These are phyloP conservation scores for Argyresthia goedartella DNA, from an alignment of 2,888 invertebrate genomes.

Conservation along the genomic window DNA sequence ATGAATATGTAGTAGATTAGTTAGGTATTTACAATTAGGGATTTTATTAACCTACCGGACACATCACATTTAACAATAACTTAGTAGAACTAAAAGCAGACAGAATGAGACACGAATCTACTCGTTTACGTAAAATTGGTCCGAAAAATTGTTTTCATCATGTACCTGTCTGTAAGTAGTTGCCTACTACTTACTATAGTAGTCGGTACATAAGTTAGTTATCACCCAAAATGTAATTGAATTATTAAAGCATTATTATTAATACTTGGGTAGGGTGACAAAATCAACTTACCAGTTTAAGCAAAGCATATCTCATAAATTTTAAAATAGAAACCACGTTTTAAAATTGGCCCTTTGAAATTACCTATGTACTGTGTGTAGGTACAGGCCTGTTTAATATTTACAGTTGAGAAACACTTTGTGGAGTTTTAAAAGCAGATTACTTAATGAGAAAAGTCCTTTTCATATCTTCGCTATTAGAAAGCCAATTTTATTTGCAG, in stretches of 20 bases:
- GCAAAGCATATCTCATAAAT: no score
- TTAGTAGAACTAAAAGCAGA: slow-evolving; percentile 16
- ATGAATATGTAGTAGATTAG: background rate
- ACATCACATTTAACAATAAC: slow-evolving; percentile 30
- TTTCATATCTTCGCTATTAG: no score
- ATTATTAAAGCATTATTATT: no score
- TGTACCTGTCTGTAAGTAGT: slow-evolving; percentile 6
- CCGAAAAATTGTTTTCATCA: slow-evolving; percentile 39
- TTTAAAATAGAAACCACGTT: no score
- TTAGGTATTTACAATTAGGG: background rate
- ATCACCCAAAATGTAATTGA: background rate
- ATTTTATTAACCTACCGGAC: slow-evolving; percentile 16
- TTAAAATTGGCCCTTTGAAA: no score
- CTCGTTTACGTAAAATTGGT: slow-evolving; percentile 64
- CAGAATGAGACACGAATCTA: slow-evolving; percentile 25
- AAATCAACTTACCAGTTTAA: background rate
- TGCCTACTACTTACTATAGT: background rate
- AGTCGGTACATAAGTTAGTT: background rate
- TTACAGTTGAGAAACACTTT: no score
- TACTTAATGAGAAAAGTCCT: no score
- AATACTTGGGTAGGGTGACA: background rate
- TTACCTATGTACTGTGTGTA: no score
- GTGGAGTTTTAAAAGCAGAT: no score
- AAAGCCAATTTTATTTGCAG: no score
- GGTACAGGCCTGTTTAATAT: no score